Percentiles rank a stretch among this genome's conserved stretches.
Evolutionary conservation across 2,888 invertebrate species (phyloP).

Genomic region (Microctonus aethiopoides): DNA sequence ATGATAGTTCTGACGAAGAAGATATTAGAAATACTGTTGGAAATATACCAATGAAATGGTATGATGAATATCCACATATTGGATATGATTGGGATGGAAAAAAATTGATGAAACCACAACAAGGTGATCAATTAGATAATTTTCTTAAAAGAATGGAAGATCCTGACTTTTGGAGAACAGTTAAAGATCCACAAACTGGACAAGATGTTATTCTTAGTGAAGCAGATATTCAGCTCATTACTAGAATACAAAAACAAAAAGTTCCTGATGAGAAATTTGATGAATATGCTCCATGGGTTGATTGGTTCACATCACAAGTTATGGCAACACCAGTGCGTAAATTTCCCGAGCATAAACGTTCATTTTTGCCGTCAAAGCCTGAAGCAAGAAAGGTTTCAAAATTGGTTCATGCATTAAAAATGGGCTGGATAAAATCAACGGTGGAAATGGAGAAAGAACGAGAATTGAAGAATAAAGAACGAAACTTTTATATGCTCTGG

Average conservation of each 20-base stretch:
- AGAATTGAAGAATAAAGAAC: constrained; percentile 72
- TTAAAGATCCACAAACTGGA: constrained; percentile 93
- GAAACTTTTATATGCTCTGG: constrained; percentile 92
- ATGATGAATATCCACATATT: constrained; percentile 93
- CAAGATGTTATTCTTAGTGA: constrained; percentile 91
- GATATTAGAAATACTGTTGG: constrained; percentile 95
- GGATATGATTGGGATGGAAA: constrained; percentile 95
- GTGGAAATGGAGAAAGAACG: constrained; percentile 74
- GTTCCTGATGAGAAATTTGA: constrained; percentile 83
- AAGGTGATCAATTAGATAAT: constrained; percentile 90
- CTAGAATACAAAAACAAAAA: constrained; percentile 81
- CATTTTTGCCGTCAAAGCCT: constrained; percentile 89
- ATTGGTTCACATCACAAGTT: constrained; percentile 93
- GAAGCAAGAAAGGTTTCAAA: constrained; percentile 86
- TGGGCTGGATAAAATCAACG: constrained; percentile 95
- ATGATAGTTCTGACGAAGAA: constrained; percentile 95
- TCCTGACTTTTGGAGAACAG: constrained; percentile 96
- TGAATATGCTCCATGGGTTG: constrained; percentile 91
- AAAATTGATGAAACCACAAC: constrained; percentile 85
- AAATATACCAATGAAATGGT: constrained; percentile 97
- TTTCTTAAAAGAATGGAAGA: constrained; percentile 95
- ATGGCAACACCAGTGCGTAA: constrained; percentile 93
- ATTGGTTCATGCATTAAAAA: constrained; percentile 93
- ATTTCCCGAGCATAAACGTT: constrained; percentile 94
- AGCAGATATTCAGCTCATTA: constrained; percentile 86